Evolutionary conservation across 2,888 invertebrate genomes (phyloP), one percentile per base, ranked within the genome.

Genomic region (Scelioninae gen. 1): DNA sequence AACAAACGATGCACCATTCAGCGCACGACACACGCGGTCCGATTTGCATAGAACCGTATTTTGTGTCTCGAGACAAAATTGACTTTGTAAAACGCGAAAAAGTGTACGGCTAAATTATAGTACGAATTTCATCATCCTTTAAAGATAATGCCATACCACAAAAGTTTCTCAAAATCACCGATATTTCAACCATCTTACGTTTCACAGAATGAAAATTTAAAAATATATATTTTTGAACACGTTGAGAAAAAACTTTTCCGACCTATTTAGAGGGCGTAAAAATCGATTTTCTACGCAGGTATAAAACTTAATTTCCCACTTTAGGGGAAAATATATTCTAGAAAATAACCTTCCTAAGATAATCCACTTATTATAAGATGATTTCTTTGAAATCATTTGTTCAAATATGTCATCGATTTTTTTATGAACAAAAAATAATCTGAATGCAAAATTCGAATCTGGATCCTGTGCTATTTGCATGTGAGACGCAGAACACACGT

Each of bases 381-480:
- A n/a, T n/a, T n/a, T n/a, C n/a, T n/a, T n/a, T n/a, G n/a, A n/a
- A n/a, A n/a, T n/a, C n/a, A n/a, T n/a, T n/a, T n/a, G n/a, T n/a
- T n/a, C n/a, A n/a, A n/a, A n/a, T n/a, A n/a, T n/a, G n/a, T n/a
- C n/a, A n/a, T n/a, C n/a, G n/a, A n/a, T n/a, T n/a, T n/a, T n/a
- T n/a, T n/a, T n/a, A n/a, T n/a, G n/a, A n/a, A n/a, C n/a, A n/a
- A n/a, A n/a, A n/a, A n/a, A n/a, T n/a, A n/a, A n/a, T n/a, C n/a
- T n/a, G n/a, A n/a, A n/a, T 69, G 58, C 62, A 71, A 75, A 56
- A 9, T 72, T 58, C 60, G 87, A 86, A 83, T 86, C 87, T 76
- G 29, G 86, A 77, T 82, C 75, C 49, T 13, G 76, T 40, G 84
- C 43, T 83, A 90, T 90, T 89, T 90, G 88, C 89, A 89, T 91